phyloP scores from a whole-genome alignment of 2,888 invertebrate genomes.

The Agrotis clavis region DNA sequence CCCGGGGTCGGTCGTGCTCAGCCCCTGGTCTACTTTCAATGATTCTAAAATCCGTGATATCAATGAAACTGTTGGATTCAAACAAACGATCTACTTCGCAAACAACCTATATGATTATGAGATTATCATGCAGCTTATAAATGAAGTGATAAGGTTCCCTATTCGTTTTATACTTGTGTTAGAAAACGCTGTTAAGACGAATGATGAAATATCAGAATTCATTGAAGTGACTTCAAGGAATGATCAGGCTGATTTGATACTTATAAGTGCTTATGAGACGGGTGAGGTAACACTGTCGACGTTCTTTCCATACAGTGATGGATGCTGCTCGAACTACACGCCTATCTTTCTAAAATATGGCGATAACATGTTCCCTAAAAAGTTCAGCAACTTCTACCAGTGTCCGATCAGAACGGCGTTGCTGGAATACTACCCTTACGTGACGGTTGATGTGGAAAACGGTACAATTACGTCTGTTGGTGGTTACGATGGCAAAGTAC shows the following conservation, averaged over 20 bases:
- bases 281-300: slow-evolving; percentile 69
- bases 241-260: slow-evolving; percentile 75
- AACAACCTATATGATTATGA: slow-evolving; percentile 67
- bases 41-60: slow-evolving; percentile 45
- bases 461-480: slow-evolving; percentile 62
- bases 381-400: slow-evolving; percentile 76
- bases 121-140: slow-evolving; percentile 66
- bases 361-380: slow-evolving; percentile 71
- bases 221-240: slow-evolving; percentile 74
- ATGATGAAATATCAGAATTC: slow-evolving; percentile 54
- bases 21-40: slow-evolving; percentile 55
- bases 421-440: slow-evolving; percentile 68
- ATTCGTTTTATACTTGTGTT: slow-evolving; percentile 74
- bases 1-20: slow-evolving; percentile 66
- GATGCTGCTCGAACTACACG: slow-evolving; percentile 71
- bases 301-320: slow-evolving; percentile 74
- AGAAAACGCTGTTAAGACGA: slow-evolving; percentile 49
- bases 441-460: slow-evolving; percentile 61
- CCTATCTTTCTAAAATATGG: slow-evolving; percentile 66
- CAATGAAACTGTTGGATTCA: slow-evolving; percentile 61
- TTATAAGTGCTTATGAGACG: slow-evolving; percentile 64
- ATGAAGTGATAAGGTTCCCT: slow-evolving; percentile 64
- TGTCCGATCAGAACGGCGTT: slow-evolving; percentile 74
- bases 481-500: slow-evolving; percentile 73
- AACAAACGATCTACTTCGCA: slow-evolving; percentile 76